A percentile compares a stretch with the other conserved stretches of the same genome.
phyloP scores from a whole-genome alignment of 1,140 invertebrate species.

The Drosophila triauraria region DNA sequence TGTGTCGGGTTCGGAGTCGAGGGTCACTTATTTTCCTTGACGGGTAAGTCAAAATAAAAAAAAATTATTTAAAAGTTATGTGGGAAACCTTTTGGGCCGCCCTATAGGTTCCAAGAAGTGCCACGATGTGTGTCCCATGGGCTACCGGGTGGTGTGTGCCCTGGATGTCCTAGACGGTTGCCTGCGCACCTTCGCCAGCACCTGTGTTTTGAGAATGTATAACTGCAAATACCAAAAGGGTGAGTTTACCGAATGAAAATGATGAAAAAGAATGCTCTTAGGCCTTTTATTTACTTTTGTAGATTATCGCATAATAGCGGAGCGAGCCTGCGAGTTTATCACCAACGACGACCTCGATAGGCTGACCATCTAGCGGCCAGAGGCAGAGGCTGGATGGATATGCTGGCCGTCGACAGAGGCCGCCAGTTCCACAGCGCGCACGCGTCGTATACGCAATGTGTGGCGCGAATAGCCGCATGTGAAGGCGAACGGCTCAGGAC shows the following conservation, averaged over 20 bases:
- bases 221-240: constrained; percentile 72
- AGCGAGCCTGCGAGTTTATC: constrained; percentile 62
- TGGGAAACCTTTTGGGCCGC: background rate
- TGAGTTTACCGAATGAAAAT: constrained; percentile 13
- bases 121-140: constrained; percentile 67
- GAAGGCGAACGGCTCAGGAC: constrained; percentile 8
- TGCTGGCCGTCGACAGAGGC: constrained; percentile 6
- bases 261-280: background rate
- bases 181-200: constrained; percentile 61
- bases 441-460: constrained; percentile 43
- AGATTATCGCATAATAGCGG: constrained; percentile 65
- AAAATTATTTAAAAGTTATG: background rate
- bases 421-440: constrained; percentile 17
- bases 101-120: constrained; percentile 56
- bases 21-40: constrained; percentile 30
- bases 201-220: constrained; percentile 68
- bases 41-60: constrained; percentile 27
- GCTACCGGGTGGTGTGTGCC: constrained; percentile 66
- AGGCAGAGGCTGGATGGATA: background rate
- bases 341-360: constrained; percentile 56
- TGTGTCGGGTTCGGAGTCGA: constrained; percentile 8
- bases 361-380: constrained; percentile 37
- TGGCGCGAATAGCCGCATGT: constrained; percentile 6
- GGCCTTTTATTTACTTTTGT: background rate
- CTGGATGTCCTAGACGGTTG: constrained; percentile 57